Conservation (phyloP, 2,888 invertebrate genomes). For the Mesorhabditis sp. region DNA sequence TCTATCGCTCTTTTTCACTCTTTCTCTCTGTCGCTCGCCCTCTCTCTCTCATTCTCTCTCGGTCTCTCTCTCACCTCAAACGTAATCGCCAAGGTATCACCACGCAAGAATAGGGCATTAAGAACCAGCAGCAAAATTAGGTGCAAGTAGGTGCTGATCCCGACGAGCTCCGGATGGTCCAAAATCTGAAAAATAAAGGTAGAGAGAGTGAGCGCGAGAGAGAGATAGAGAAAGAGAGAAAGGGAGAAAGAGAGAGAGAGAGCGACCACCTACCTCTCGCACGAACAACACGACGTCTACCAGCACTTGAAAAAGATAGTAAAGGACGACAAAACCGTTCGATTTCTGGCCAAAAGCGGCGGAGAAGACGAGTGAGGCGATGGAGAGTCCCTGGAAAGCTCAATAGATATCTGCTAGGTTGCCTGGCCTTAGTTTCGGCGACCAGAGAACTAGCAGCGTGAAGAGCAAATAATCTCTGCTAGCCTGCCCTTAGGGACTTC, state of each 20-base stretch:
- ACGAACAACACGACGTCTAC: not conserved
- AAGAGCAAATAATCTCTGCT: too few relatives aligned
- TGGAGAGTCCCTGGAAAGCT: not conserved
- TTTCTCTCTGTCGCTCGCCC: too few relatives aligned
- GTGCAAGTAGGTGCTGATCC: not conserved
- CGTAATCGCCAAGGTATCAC: not conserved
- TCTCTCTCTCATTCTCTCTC: too few relatives aligned
- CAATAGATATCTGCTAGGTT: too few relatives aligned
- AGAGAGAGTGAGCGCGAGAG: too few relatives aligned
- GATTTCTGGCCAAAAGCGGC: not conserved
- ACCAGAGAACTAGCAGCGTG: too few relatives aligned
- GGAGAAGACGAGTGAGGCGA: not conserved
- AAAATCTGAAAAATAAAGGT: not conserved
- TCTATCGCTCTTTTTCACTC: too few relatives aligned
- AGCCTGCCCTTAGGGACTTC: too few relatives aligned
- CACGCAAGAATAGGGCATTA: not conserved
- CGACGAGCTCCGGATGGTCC: not conserved
- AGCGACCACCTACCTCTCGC: not conserved
- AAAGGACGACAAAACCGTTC: conserved; percentile 4
- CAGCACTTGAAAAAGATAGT: not conserved
- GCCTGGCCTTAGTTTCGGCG: too few relatives aligned
- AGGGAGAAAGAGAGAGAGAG: too few relatives aligned
- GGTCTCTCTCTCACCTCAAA: not conserved
- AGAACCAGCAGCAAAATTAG: not conserved
- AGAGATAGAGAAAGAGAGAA: too few relatives aligned